Percentiles rank a stretch among this genome's conserved stretches.
Evolutionary conservation across 2,113 vertebrate genomes (phyloP).

Genomic region (Dasyornis broadbenti): DNA sequence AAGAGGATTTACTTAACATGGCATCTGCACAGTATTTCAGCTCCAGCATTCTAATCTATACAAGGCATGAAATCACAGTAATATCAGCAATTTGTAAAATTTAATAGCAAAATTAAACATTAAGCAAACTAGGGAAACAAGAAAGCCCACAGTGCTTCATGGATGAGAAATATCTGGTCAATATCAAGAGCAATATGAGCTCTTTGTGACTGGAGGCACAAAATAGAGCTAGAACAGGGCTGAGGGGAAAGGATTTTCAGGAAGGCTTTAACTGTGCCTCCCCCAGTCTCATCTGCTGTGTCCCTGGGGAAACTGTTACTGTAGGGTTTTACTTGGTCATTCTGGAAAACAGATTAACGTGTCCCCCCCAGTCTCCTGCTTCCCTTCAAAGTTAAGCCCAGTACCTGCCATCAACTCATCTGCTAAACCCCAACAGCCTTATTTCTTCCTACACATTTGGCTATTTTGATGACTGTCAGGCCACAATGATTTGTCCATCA

Average conservation of each 20-base stretch:
- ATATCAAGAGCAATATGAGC: rapidly evolving
- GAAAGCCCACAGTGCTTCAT: not conserved
- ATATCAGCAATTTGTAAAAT: not conserved
- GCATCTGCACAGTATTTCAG: not conserved
- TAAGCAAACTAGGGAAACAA: not conserved
- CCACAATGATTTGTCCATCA: not conserved
- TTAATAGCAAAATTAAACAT: not conserved
- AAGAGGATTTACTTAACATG: conserved; percentile 54
- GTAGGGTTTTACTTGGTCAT: not conserved
- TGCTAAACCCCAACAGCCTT: not conserved
- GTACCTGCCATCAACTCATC: not conserved
- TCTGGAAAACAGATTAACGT: not conserved
- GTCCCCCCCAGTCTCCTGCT: not conserved
- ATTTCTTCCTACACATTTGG: not conserved
- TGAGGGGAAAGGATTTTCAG: not conserved
- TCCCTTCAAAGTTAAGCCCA: not conserved
- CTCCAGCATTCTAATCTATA: not conserved
- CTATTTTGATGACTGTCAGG: not conserved
- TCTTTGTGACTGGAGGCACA: not conserved
- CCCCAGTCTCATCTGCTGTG: not conserved
- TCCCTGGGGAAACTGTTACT: not conserved
- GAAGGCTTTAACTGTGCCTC: not conserved
- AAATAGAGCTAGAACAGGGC: not conserved
- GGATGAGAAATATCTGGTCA: not conserved
- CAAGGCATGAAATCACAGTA: not conserved